These are phyloP conservation scores for Malthinus seriepunctatus DNA, from an alignment of 2,888 invertebrate species.

Conservation along the genomic window DNA sequence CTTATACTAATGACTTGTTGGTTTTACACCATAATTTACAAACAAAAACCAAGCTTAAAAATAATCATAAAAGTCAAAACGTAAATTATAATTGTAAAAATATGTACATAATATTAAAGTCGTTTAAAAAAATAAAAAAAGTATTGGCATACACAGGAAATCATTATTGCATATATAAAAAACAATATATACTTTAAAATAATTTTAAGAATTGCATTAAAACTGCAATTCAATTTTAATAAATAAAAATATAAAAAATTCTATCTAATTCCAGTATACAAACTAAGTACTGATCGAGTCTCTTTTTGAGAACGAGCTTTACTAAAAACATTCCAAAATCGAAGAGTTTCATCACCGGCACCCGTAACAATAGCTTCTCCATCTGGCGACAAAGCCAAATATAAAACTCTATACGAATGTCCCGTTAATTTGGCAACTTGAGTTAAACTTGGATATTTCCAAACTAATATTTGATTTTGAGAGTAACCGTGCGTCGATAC, in stretches of 20 bases:
- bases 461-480: constrained; percentile 97
- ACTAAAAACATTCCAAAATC: constrained; percentile 99
- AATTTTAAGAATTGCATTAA: too few relatives aligned
- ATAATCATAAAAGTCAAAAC: too few relatives aligned
- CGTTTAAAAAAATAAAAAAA: too few relatives aligned
- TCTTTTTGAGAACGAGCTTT: constrained; percentile 94
- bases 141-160: too few relatives aligned
- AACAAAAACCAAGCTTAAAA: too few relatives aligned
- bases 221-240: neutral
- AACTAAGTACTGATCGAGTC: constrained; percentile 89
- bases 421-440: constrained; percentile 97
- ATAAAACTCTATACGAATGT: constrained; percentile 93
- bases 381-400: constrained; percentile 95
- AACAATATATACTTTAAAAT: too few relatives aligned
- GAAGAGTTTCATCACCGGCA: constrained; percentile 95
- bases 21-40: too few relatives aligned
- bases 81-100: too few relatives aligned
- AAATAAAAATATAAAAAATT: neutral
- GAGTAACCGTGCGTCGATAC: constrained; percentile 99
- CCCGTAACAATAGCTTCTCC: constrained; percentile 99
- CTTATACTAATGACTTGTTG: too few relatives aligned
- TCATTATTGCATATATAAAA: too few relatives aligned
- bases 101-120: too few relatives aligned
- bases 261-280: constrained; percentile 87
- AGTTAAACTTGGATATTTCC: constrained; percentile 97